Percentiles rank a stretch among this genome's conserved stretches.
phyloP scores from a whole-genome alignment of 2,113 vertebrate genomes.

The Notothenia coriiceps region DNA sequence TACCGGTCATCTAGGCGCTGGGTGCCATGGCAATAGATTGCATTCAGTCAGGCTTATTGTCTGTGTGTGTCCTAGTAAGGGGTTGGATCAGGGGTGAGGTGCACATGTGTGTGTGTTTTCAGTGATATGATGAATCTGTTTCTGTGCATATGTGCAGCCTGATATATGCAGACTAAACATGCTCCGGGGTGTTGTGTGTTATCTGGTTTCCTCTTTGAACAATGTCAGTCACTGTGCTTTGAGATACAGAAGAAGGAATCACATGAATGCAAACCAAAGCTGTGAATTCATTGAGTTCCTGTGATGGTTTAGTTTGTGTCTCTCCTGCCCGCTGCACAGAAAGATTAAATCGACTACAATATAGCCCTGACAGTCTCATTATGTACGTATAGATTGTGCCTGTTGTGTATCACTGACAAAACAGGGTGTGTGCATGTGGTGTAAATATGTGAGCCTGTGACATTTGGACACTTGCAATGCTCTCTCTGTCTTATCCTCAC shows the following conservation, averaged over 20 bases:
- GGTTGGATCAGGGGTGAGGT: conserved; percentile 29
- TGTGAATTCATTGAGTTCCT: conserved; percentile 33
- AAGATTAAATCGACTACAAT: conserved; percentile 25
- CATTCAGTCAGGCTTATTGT: conserved; percentile 43
- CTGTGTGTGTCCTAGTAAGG: conserved; percentile 41
- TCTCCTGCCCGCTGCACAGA: conserved; percentile 21
- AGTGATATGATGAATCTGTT: conserved; percentile 27
- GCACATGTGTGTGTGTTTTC: conserved; percentile 38
- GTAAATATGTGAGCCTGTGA: conserved; percentile 45
- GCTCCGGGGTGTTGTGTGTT: conserved; percentile 56
- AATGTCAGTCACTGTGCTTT: conserved; percentile 56
- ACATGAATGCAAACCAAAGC: conserved; percentile 31
- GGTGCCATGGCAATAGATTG: conserved; percentile 64
- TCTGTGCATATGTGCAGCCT: conserved; percentile 31
- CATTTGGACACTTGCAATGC: conserved; percentile 60
- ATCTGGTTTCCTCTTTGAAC: conserved; percentile 46
- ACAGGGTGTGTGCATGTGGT: conserved; percentile 69
- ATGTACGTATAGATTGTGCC: conserved; percentile 48
- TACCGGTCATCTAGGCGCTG: conserved; percentile 57
- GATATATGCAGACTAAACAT: conserved; percentile 30
- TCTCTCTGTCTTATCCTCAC: conserved; percentile 27
- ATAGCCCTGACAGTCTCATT: conserved; percentile 58
- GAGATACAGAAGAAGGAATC: conserved; percentile 33
- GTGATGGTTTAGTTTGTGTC: conserved; percentile 30
- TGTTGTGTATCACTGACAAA: conserved; percentile 57